Base-by-base conservation (phyloP, 2,888 invertebrate genomes). In the Colostygia pectinataria region DNA sequence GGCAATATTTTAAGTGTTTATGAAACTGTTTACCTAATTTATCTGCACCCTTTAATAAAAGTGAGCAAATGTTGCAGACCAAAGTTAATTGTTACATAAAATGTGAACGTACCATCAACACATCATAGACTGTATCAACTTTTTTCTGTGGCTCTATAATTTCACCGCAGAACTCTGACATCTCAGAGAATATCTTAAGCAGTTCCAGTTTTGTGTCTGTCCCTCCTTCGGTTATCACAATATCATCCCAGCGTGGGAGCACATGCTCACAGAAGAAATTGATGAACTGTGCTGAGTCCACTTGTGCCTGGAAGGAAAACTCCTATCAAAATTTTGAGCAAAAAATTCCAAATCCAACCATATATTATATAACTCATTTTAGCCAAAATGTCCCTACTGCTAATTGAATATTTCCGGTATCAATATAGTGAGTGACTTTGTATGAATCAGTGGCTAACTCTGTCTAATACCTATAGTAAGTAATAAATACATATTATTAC, bases 101-200 rank as follows among this genome's bases (percentile, higher is more conserved):
- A 13, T 12, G 12, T 14, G n/a, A 23, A 6, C 89, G 91, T 90
- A 97, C 96, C 91, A 96, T 92, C 32, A 98, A 83, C 60, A 94
- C 92, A 61, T 94, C 93, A 81, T 95, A 96, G 24, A 97, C 92
- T 51, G 93, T 92, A 62, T 94, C 93, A 50, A 97, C 93, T 79
- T 95, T 94, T 46, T 93, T 91, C 54, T 94, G 92, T 18, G 94
- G 91, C 65, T 95, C 94, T 37, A 96, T 95, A 42, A 97, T 77
- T 29, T 93, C 92, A 28, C 96, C 96, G 74, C 95, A 94, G 81
- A 94, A 93, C 52, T 94, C 92, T 34, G 95, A 93, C 63, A 98
- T 92, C 80, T 98, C 97, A 15, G 98, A 97, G 73, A 98, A 93
- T 55, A 96, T 92, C 81, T 97, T 96, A 14, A 98, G 86, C 40